Base-by-base conservation (phyloP, 2,888 invertebrate genomes). In the Coleophora deauratella region DNA sequence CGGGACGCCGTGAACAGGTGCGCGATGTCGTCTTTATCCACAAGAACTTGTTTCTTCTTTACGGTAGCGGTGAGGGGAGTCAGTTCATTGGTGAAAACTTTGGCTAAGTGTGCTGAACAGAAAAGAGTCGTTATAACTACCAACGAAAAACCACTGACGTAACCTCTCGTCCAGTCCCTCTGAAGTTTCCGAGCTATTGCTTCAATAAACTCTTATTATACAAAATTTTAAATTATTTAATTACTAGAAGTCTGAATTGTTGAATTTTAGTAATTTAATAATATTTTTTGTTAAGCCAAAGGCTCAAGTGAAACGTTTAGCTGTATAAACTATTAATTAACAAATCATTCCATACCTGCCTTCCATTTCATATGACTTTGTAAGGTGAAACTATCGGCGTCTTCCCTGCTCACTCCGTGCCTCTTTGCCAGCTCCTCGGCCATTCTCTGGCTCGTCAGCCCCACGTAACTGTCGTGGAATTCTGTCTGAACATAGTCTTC, bases 361-460 rank as follows among this genome's bases (percentile, higher is more conserved):
- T 92, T 92, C 97, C 97, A 98, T 42, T 90, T 87, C 42, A 88
- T 84, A 67, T 97, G 95, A 27, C 98, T 97, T 38, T 89, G 85
- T 3, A 94, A 60, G 0, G 97, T 90, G 77, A 91, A 98, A 41
- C 90, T 85, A 68, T 99, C 98, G 27, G 92, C 92, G 44, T 93
- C 92, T 44, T 91, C 88, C 43, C 93, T 88, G 0, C 88, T 88
- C 27, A 97, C 80, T 45, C 91, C 90, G 62, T 91, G 93, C 61
- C 93, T 91, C 47, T 55, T 59, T 0, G 94, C 96, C 41, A 96
- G 80, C 60, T 93, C 93, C 70, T 97, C 97, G 1, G 96, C 96
- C 14, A 97, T 96, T 41, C 94, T 68, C 1, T 94, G 96, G 93
- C 98, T 94, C 0, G 97, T 95, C 38, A 93, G 74, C 55, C 95